Conservation (phyloP, 2,888 invertebrate species). For the Oligia latruncula region DNA sequence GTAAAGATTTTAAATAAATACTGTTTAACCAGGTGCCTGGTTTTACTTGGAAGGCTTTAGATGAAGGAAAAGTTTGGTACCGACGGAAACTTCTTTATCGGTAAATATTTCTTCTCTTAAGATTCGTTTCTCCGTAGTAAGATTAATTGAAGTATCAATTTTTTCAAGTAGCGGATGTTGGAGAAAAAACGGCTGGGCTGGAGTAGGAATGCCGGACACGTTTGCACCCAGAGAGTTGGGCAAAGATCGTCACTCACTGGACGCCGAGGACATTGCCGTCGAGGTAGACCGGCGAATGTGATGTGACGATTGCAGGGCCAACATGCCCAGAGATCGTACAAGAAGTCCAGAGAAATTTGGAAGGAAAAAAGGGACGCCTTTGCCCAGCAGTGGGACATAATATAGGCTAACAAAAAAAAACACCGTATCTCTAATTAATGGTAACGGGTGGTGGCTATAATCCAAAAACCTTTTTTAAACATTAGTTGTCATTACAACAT, state of each 20-base stretch:
- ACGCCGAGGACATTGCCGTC: background rate
- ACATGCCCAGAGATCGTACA: background rate
- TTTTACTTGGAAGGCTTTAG: slow-evolving; percentile 11
- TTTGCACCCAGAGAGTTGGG: background rate
- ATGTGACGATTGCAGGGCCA: background rate
- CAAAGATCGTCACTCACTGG: background rate
- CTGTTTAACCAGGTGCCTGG: slow-evolving; percentile 51
- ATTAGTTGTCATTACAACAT: background rate
- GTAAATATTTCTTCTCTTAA: slow-evolving; percentile 29
- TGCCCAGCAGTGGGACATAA: background rate
- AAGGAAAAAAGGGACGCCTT: background rate
- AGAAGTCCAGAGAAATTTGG: background rate
- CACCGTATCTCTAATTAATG: background rate
- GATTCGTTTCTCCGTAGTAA: slow-evolving; percentile 6
- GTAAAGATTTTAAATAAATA: slow-evolving; percentile 67
- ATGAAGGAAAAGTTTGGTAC: slow-evolving; percentile 30
- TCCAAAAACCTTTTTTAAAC: background rate
- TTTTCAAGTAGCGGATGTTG: background rate
- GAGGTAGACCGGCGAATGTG: background rate
- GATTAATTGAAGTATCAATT: slow-evolving; percentile 19
- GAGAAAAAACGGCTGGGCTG: background rate
- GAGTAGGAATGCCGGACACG: background rate
- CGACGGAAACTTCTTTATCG: slow-evolving; percentile 18
- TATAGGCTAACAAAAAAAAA: background rate
- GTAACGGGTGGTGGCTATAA: too few species aligned